Percentiles rank a stretch among this genome's conserved stretches.
Conservation (phyloP, 1,140 invertebrate species). For the Drosophila micromelanica region DNA sequence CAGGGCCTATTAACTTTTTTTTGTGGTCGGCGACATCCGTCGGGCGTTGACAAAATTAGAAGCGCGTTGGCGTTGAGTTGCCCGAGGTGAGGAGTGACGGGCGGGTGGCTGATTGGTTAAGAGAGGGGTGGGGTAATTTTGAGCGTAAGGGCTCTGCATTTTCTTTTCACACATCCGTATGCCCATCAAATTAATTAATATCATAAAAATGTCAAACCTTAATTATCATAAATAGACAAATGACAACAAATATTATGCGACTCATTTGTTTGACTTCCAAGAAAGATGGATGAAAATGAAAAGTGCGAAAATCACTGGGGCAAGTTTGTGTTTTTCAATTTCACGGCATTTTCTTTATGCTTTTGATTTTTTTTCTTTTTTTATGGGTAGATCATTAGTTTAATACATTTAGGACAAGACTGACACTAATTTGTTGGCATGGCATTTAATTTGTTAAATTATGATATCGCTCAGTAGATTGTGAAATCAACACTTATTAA, state of each 20-base stretch:
- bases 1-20: constrained; percentile 66
- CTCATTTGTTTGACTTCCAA: constrained; percentile 58
- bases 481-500: constrained; percentile 31
- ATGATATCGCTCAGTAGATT: constrained; percentile 12
- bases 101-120: background rate
- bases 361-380: constrained; percentile 6
- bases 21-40: constrained; percentile 75
- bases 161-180: constrained; percentile 35
- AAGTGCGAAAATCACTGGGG: constrained; percentile 30
- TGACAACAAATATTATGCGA: constrained; percentile 79
- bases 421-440: constrained; percentile 54
- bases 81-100: constrained; percentile 2
- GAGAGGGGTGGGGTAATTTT: constrained; percentile 9
- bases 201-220: constrained; percentile 79
- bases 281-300: constrained; percentile 29
- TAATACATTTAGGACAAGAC: constrained; percentile 21
- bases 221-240: constrained; percentile 80
- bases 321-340: constrained; percentile 16
- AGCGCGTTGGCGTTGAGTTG: constrained; percentile 55
- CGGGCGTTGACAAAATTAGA: constrained; percentile 75
- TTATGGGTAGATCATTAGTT: constrained; percentile 43
- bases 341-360: constrained; percentile 5
- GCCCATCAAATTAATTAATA: constrained; percentile 77
- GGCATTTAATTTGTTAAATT: constrained; percentile 43
- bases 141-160: constrained; percentile 19